A percentile compares a stretch with the other conserved stretches of the same genome.
phyloP scores from a whole-genome alignment of 1,140 invertebrate genomes.

The Temnothorax longispinosus region DNA sequence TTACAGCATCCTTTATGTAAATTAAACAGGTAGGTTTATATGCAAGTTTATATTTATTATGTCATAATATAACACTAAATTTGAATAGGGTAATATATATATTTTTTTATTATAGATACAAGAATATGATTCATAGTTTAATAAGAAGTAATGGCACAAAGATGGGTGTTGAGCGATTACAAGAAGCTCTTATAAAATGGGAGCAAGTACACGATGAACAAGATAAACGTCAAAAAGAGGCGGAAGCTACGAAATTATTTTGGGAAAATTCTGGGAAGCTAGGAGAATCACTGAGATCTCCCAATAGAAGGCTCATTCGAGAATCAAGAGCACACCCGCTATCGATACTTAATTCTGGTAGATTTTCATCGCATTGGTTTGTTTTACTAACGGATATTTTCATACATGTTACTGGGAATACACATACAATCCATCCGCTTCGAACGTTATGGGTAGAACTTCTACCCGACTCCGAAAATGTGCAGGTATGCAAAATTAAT shows the following conservation, averaged over 20 bases:
- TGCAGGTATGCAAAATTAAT: slow-evolving; percentile 82
- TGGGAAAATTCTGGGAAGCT: slow-evolving; percentile 91
- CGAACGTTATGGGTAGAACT: slow-evolving; percentile 93
- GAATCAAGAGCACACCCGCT: slow-evolving; percentile 91
- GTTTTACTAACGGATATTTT: slow-evolving; percentile 91
- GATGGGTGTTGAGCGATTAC: slow-evolving; percentile 80
- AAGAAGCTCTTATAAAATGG: slow-evolving; percentile 86
- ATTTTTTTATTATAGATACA: slow-evolving; percentile 76
- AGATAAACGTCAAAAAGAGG: slow-evolving; percentile 88
- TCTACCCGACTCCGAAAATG: slow-evolving; percentile 86
- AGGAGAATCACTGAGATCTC: slow-evolving; percentile 89
- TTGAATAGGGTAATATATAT: slow-evolving; percentile 6
- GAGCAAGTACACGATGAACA: slow-evolving; percentile 88
- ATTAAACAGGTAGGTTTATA: slow-evolving; percentile 86
- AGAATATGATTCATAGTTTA: slow-evolving; percentile 79
- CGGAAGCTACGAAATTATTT: slow-evolving; percentile 90
- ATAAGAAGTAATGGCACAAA: slow-evolving; percentile 79
- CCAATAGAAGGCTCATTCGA: slow-evolving; percentile 90
- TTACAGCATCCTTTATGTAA: slow-evolving; percentile 87
- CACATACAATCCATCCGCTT: slow-evolving; percentile 88
- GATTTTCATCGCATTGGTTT: slow-evolving; percentile 91
- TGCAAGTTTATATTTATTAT: not conserved
- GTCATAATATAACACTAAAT: not conserved
- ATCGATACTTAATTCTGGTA: slow-evolving; percentile 88
- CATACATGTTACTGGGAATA: slow-evolving; percentile 89